A percentile compares a stretch with the other conserved stretches of the same genome.
Conservation (phyloP, 2,113 vertebrate species). For the Barbus barbus region DNA sequence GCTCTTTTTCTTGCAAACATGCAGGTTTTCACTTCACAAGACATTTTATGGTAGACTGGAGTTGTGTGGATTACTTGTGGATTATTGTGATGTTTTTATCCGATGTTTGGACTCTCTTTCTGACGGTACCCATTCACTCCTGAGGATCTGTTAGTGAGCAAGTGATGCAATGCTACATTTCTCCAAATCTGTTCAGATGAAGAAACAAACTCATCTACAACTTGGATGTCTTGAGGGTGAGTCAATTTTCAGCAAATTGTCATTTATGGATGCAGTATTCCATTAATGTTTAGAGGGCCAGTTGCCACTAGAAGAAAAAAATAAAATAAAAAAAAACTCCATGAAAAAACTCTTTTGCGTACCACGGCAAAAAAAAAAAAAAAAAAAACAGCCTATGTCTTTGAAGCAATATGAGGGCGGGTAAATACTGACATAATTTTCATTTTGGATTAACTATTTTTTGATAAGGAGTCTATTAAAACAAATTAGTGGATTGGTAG, state of each 20-base stretch:
- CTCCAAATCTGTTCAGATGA: neutral
- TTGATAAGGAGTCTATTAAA: neutral
- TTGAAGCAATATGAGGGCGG: neutral
- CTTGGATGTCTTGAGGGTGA: neutral
- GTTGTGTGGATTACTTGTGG: too few relatives aligned
- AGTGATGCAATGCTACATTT: neutral
- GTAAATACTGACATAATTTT: neutral
- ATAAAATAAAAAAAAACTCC: neutral
- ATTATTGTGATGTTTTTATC: too few relatives aligned
- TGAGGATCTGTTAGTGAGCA: neutral
- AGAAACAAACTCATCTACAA: neutral
- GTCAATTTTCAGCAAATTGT: neutral
- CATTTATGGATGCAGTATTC: neutral
- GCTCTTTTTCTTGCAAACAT: too few relatives aligned
- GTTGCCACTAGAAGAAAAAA: neutral
- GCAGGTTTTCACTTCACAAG: too few relatives aligned
- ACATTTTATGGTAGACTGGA: too few relatives aligned
- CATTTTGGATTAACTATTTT: neutral
- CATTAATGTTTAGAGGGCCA: neutral
- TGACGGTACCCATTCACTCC: neutral
- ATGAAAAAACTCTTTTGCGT: neutral
- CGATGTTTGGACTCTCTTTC: too few relatives aligned
- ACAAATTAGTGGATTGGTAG: neutral
- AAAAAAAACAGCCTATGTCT: neutral
- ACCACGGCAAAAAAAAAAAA: neutral